Base-by-base conservation (phyloP, 1,140 invertebrate species). In the Anagrus nilaparvatae region DNA sequence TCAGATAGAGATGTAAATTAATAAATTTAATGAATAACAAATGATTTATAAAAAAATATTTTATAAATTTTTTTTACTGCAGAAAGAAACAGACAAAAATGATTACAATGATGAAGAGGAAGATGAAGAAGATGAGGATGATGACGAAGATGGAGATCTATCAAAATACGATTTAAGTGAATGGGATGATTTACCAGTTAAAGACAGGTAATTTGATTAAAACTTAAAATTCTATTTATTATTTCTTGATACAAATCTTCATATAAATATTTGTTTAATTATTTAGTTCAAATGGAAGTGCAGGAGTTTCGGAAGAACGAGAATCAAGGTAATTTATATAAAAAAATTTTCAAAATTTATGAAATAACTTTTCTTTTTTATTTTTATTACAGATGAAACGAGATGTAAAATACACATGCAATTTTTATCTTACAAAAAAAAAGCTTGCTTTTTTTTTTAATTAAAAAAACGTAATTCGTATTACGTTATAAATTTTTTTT, bases 111-210 rank as follows among this genome's bases (percentile, higher is more conserved):
- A 47, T 27, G 35, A 44, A 10, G 54, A 52, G 24, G 50, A 55
- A 14, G 51, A 63, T 6, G 60, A 60, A 5, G 62, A 77, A 0
- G 75, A 78, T 2, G 72, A 78, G 0, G 75, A 78, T 0, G 72
- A 74, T 0, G 73, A 75, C 3, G 79, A 81, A 37, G 82, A 82
- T 43, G 82, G 72, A 16, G 84, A 88, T 67, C 65, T 87, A 43
- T 86, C 84, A 12, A 87, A 87, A 60, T 88, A 89, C 57, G 82
- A 87, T 63, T 66, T 88, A 23, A 81, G 75, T 59, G 82, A 77
- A 54, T 82, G 78, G 73, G 81, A 78, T 35, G 71, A 73, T 35
- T 67, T 71, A 35, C 55, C 67, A 7, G 48, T 48, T 36, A 63
- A 66, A 48, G 65, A 64, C 47, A 63, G 53, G 65, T 67, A 55